Evolutionary conservation across 2,113 vertebrate species (phyloP), one percentile per base, ranked within the genome.

Genomic region (Capricornis sumatraensis): DNA sequence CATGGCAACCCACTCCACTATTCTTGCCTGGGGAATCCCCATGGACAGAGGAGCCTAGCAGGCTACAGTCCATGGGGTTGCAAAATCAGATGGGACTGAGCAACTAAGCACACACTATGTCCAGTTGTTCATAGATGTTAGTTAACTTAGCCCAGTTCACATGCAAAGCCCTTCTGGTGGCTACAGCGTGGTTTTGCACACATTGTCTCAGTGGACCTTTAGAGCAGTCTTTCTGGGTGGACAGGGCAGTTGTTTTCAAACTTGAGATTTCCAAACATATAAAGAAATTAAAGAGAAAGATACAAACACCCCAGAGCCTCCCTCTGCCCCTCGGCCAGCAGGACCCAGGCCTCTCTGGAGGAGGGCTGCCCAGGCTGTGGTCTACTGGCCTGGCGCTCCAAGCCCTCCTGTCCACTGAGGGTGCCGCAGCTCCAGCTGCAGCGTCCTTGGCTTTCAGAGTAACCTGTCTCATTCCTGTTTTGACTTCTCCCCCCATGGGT

Each of bases 381-480:
- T 7, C n/a, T 33, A 55, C 13, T 0, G 6, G 27, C 33, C 7
- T 0, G 10, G 9, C 17, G 3, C 55, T 30, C 43, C 25, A 53
- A 78, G 14, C 43, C 6, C 17, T 23, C 12, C 3, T 1, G 3
- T 27, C 14, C 43, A 25, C n/a, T 2, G 21, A 6, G 43, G n/a
- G 40, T 7, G n/a, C 2, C 0, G 6, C 28, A 15, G 43, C 27
- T 50, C 40, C 52, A 21, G 0, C 28, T 0, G 28, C 64, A 11
- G 27, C 43, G 0, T 2, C 50, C 3, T 9, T 19, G 50, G n/a
- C 50, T 52, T 47, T 19, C n/a, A 14, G 40, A 95, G n/a, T 60
- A 60, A 8, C 12, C 33, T 36, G 47, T 53, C 62, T 25, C 11
- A 2, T 12, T 52, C 43, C 43, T 83, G 43, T 17, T 30, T 45